Evolutionary conservation across 2,797 vertebrate species (phyloP).

Genomic region (Eospalax fontanierii): DNA sequence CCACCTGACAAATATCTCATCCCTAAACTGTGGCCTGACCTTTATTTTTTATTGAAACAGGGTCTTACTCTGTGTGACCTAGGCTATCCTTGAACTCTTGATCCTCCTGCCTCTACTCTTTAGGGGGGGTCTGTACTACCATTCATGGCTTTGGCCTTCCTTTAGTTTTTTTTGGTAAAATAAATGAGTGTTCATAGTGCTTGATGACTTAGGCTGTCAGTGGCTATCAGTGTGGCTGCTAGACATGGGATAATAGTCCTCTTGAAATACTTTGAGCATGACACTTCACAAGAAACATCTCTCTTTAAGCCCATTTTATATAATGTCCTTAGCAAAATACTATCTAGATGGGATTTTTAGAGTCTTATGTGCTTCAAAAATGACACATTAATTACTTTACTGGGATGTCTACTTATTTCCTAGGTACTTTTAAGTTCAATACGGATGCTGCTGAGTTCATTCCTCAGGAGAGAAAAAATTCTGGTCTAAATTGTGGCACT

Average conservation of each 20-base stretch:
- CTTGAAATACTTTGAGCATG: neutral
- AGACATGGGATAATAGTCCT: neutral
- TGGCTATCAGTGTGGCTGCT: neutral
- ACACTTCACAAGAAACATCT: neutral
- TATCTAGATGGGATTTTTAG: slow-evolving; percentile 12
- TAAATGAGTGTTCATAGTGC: slow-evolving; percentile 27
- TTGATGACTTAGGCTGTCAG: neutral
- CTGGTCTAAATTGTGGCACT: slow-evolving; percentile 90
- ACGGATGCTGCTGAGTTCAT: slow-evolving; percentile 90
- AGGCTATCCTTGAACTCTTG: neutral
- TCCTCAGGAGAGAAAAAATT: slow-evolving; percentile 89
- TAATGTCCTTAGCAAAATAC: slow-evolving; percentile 43
- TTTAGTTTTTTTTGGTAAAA: slow-evolving; percentile 28
- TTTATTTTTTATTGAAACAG: slow-evolving; percentile 16
- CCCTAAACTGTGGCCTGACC: slow-evolving; percentile 37
- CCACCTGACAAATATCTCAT: slow-evolving; percentile 33
- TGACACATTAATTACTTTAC: slow-evolving; percentile 66
- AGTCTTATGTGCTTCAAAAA: slow-evolving; percentile 30
- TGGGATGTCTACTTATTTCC: slow-evolving; percentile 66
- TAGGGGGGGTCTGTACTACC: no score
- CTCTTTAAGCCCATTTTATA: slow-evolving; percentile 34
- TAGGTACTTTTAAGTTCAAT: slow-evolving; percentile 86
- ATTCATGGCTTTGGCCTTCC: neutral
- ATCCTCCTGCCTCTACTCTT: neutral
- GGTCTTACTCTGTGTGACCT: neutral